A percentile compares a stretch with the other conserved stretches of the same genome.
Conservation (phyloP, 2,113 vertebrate species). For the Arothron firmamentum region DNA sequence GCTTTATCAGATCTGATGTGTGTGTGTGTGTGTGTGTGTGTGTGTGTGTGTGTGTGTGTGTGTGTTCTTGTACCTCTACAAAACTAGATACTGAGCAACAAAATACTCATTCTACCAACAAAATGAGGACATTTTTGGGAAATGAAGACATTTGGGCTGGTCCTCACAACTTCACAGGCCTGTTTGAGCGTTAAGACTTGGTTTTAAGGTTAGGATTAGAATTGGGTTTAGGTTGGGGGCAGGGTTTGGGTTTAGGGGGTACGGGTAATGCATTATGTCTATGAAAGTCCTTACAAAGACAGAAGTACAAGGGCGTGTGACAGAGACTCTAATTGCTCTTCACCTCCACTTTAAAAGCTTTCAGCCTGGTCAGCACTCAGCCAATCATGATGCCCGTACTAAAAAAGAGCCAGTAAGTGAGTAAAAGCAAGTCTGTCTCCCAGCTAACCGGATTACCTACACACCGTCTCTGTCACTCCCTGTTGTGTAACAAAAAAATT, state of each 20-base stretch:
- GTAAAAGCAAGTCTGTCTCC: conserved; percentile 40
- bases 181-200: too few relatives aligned
- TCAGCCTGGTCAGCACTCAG: conserved; percentile 67
- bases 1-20: not conserved
- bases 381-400: conserved; percentile 46
- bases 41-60: not conserved
- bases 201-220: too few relatives aligned
- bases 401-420: conserved; percentile 36
- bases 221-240: not conserved
- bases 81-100: too few relatives aligned
- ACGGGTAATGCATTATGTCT: not conserved
- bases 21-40: conserved; percentile 8
- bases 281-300: too few relatives aligned
- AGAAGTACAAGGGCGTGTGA: conserved; percentile 26
- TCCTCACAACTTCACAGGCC: too few relatives aligned
- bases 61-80: too few relatives aligned
- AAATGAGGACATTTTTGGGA: too few relatives aligned
- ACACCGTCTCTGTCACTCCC: conserved; percentile 31
- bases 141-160: too few relatives aligned
- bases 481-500: conserved; percentile 34
- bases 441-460: conserved; percentile 60
- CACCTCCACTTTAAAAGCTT: conserved; percentile 75
- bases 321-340: conserved; percentile 70
- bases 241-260: not conserved
- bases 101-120: too few relatives aligned